These are phyloP conservation scores for Petroica traversi DNA, from an alignment of 2,113 vertebrate species.

Conservation along the genomic window DNA sequence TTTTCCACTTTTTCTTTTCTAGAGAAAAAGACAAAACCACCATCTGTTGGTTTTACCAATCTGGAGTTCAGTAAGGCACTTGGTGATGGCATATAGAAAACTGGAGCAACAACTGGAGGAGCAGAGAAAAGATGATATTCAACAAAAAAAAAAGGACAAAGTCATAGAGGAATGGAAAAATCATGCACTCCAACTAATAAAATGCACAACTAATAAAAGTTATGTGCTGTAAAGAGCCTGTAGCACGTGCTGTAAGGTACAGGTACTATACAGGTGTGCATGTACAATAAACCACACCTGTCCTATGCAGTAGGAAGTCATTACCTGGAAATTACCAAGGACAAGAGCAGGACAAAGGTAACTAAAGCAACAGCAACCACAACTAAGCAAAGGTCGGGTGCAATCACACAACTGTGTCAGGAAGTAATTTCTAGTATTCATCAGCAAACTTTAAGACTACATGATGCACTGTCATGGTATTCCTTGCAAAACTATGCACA, in stretches of 20 bases:
- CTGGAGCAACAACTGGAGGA: neutral
- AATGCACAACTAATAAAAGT: neutral
- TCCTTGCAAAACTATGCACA: neutral
- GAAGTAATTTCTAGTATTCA: neutral
- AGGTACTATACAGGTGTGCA: neutral
- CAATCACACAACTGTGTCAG: neutral
- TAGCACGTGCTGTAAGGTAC: neutral
- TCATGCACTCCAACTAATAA: neutral
- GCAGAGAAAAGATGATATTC: neutral
- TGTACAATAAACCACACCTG: neutral
- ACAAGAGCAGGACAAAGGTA: neutral
- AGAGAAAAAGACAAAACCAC: neutral
- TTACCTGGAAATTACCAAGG: neutral
- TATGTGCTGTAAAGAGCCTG: accelerated
- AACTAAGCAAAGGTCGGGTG: neutral
- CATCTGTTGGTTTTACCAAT: neutral
- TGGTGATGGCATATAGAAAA: neutral
- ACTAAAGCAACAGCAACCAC: neutral
- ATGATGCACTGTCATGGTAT: neutral
- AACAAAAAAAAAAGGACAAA: neutral
- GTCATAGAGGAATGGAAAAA: neutral
- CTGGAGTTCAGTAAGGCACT: neutral
- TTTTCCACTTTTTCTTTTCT: neutral
- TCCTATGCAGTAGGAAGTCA: neutral
- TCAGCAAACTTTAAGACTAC: neutral